Evolutionary conservation across 2,113 vertebrate genomes (phyloP), one percentile per base, ranked within the genome.

Genomic region (Empidonax alnorum): DNA sequence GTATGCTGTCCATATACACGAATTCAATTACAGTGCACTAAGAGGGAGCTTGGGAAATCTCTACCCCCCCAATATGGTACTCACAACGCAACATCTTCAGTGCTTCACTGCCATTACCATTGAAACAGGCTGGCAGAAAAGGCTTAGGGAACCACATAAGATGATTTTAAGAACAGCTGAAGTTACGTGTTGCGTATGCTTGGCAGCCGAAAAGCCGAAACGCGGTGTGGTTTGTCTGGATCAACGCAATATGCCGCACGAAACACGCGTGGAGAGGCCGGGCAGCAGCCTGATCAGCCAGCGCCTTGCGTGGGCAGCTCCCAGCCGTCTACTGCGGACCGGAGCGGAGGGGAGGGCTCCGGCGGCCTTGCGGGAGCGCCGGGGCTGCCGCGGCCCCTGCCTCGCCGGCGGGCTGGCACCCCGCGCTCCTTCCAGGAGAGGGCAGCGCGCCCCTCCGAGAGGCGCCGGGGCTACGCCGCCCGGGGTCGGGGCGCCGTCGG

Each of bases 201-300:
- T 9, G 19, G 68, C 53, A 33, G 21, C 46, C 8, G 59, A 30
- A 63, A 31, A 42, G 27, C 18, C 33, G 2, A 22, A 25, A 19
- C 4, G 6, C 0, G 7, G 18, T 1, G 24, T 2, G 12, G 3
- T 18, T 17, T 9, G 23, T 46, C 3, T 14, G 11, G 35, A n/a
- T 5, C 35, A 5, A 0, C 8, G 30, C 23, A 3, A 25, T 3
- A 0, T 1, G 50, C 15, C 4, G 0, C n/a, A 18, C 2, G 27
- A 33, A 39, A 15, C 44, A 3, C 1, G 9, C 11, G 17, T 6
- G 17, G 17, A 58, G 42, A 0, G 56, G 17, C 37, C 0, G 8
- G 14, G 37, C 19, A 23, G 24, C 31, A 2, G 23, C 1, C 18
- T 0, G 3, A 28, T 3, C 44, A 1, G 1, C 4, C 27, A 10